Percentiles rank a stretch among this genome's conserved stretches.
phyloP scores from a whole-genome alignment of 2,888 invertebrate genomes.

The Proisotoma minuta region DNA sequence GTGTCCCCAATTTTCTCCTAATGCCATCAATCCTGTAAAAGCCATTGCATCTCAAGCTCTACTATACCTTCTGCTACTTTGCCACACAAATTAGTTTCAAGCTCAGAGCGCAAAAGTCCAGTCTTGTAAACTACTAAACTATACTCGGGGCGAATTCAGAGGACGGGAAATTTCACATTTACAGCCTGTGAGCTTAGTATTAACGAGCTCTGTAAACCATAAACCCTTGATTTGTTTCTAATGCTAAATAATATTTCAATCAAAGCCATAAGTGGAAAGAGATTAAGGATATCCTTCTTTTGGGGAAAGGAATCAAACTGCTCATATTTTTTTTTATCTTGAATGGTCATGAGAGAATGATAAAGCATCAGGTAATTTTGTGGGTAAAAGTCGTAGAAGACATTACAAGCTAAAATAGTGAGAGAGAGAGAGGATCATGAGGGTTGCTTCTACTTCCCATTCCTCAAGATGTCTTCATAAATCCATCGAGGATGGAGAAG shows the following conservation, averaged over 20 bases:
- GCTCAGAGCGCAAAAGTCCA: background rate
- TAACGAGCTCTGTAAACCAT: no score
- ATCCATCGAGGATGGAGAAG: constrained; percentile 32
- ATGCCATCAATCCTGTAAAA: constrained; percentile 18
- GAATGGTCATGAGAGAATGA: constrained; percentile 1
- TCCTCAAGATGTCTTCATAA: constrained; percentile 37
- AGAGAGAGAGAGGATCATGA: constrained; percentile 18
- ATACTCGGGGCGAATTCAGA: no score
- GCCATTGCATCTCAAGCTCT: background rate
- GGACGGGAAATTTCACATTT: no score
- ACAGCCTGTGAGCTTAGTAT: background rate
- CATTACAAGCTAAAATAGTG: background rate
- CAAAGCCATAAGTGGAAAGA: no score
- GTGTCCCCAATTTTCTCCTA: constrained; percentile 3
- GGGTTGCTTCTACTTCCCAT: constrained; percentile 31
- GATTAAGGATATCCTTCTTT: no score
- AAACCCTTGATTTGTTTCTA: no score
- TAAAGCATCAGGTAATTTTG: constrained; percentile 13
- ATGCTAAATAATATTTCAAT: no score
- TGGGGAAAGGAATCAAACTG: background rate
- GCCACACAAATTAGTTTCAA: background rate
- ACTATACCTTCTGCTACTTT: background rate
- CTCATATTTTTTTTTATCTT: no score
- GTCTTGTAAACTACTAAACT: background rate
- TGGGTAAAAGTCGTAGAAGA: background rate